Percentiles rank a stretch among this genome's conserved stretches.
Evolutionary conservation across 2,113 vertebrate genomes (phyloP).

Genomic region (Odocoileus hemionus): DNA sequence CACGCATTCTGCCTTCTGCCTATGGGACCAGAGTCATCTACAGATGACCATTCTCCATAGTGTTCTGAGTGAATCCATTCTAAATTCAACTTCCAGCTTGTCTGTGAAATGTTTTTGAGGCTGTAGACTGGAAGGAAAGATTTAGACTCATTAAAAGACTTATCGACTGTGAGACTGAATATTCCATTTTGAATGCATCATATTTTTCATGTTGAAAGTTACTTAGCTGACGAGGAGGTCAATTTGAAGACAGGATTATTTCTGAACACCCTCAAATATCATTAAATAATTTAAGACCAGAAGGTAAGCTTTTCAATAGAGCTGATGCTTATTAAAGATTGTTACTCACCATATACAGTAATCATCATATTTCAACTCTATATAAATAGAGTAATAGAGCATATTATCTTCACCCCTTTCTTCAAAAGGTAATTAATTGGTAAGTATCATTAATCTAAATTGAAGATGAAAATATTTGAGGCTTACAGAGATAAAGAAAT

Average conservation of each 20-base stretch:
- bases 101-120: neutral
- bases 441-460: neutral
- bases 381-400: neutral
- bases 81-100: neutral
- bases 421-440: neutral
- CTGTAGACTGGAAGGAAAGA: neutral
- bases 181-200: neutral
- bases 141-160: neutral
- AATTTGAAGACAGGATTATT: neutral
- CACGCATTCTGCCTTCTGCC: neutral
- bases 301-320: neutral
- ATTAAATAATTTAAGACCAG: neutral
- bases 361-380: neutral
- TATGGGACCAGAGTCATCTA: neutral
- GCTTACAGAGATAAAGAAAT: neutral
- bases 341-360: neutral
- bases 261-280: neutral
- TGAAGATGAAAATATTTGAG: neutral
- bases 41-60: neutral
- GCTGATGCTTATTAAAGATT: neutral
- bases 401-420: neutral
- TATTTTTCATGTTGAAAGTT: neutral
- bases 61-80: neutral
- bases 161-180: neutral
- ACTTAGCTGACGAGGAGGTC: neutral